Evolutionary conservation across 1,140 invertebrate genomes (phyloP).

Genomic region (Camponotus floridanus): DNA sequence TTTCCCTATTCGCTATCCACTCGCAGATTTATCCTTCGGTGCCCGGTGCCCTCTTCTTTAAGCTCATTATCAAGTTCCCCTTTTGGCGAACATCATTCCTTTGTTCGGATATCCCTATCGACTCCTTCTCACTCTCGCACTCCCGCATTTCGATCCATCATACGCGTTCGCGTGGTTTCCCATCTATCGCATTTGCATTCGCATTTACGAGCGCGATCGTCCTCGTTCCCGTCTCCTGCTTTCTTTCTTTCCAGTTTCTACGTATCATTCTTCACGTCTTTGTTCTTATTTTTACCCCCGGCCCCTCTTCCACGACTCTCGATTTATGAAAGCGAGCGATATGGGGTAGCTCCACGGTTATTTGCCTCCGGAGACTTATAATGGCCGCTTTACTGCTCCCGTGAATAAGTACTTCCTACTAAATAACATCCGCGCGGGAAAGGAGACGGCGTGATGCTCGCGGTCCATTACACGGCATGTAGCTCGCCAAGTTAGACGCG

Average conservation of each 20-base stretch:
- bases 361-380: slow-evolving; percentile 71
- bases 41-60: slow-evolving; percentile 50
- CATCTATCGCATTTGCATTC: neutral
- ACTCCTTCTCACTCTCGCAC: neutral
- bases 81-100: slow-evolving; percentile 49
- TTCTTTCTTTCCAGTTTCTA: neutral
- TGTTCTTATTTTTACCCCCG: slow-evolving; percentile 42
- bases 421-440: slow-evolving; percentile 64
- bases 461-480: slow-evolving; percentile 31
- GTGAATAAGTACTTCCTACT: slow-evolving; percentile 65
- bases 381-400: slow-evolving; percentile 62
- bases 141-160: neutral
- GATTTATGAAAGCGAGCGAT: slow-evolving; percentile 68
- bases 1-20: slow-evolving; percentile 28
- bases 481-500: slow-evolving; percentile 31
- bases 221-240: neutral
- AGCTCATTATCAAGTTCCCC: slow-evolving; percentile 63
- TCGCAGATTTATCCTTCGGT: slow-evolving; percentile 63
- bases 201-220: neutral
- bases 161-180: neutral
- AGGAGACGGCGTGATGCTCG: slow-evolving; percentile 48
- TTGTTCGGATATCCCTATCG: slow-evolving; percentile 42
- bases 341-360: slow-evolving; percentile 61
- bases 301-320: slow-evolving; percentile 29
- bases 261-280: slow-evolving; percentile 36